These are phyloP conservation scores for Prorops nasuta DNA, from an alignment of 1,140 invertebrate genomes.

Conservation along the genomic window DNA sequence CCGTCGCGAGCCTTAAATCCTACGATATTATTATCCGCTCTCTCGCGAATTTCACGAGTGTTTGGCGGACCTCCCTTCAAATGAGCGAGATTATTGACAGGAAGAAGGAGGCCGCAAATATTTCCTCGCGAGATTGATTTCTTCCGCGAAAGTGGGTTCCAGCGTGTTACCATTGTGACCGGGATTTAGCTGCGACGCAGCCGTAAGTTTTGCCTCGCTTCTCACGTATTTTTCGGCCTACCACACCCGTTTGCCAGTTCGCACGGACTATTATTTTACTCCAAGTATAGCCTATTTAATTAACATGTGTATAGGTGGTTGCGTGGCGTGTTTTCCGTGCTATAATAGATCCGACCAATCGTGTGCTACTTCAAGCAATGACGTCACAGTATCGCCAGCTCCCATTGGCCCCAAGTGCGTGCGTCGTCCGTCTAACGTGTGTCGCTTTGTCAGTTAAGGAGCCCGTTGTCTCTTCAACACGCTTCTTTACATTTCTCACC, in stretches of 20 bases:
- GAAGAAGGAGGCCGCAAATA: conserved; percentile 9
- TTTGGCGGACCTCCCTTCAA: too few relatives aligned
- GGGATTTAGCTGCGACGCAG: conserved; percentile 4
- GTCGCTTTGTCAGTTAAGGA: conserved; percentile 36
- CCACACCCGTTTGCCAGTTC: conserved; percentile 23
- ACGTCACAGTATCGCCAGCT: conserved; percentile 31
- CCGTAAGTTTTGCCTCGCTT: conserved; percentile 17
- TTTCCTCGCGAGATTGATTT: conserved; percentile 26
- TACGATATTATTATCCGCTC: neutral
- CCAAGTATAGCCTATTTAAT: conserved; percentile 41
- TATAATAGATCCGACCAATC: conserved; percentile 45
- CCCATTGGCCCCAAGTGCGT: conserved; percentile 33
- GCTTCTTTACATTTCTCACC: conserved; percentile 27
- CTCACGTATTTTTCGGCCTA: conserved; percentile 13
- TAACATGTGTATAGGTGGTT: conserved; percentile 47
- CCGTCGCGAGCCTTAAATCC: conserved; percentile 21
- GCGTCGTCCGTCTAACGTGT: conserved; percentile 30
- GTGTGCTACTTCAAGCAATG: conserved; percentile 22
- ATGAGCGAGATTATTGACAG: conserved; percentile 13
- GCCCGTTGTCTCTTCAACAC: conserved; percentile 8
- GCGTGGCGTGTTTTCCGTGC: conserved; percentile 52
- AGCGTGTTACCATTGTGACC: conserved; percentile 28
- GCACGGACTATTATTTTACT: conserved; percentile 25
- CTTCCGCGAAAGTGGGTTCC: conserved; percentile 27
- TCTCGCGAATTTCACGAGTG: neutral